Conservation (phyloP, 64 coral and sea anemone species). For the Trachythela sp. region DNA sequence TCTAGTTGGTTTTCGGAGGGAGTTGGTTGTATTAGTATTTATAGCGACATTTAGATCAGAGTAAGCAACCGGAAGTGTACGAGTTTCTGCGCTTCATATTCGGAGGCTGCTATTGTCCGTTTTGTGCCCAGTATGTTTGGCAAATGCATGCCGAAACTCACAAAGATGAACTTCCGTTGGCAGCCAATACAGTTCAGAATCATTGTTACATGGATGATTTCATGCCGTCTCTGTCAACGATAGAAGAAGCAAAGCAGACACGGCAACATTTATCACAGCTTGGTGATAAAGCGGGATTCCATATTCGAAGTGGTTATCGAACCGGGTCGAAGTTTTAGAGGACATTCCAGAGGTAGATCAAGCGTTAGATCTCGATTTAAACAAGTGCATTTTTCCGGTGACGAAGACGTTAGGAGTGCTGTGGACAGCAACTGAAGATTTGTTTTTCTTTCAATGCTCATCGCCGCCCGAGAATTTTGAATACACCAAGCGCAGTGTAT, state of each 20-base stretch:
- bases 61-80: no score
- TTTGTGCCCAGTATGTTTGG: neutral
- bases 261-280: neutral
- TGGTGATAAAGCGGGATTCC: neutral
- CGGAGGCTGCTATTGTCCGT: neutral
- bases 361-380: neutral
- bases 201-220: conserved; percentile 12
- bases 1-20: conserved; percentile 53
- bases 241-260: neutral
- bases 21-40: no score
- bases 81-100: no score
- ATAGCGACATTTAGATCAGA: no score
- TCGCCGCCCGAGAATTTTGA: neutral
- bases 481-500: neutral
- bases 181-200: neutral
- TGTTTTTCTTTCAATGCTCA: neutral
- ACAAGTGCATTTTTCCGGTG: no score
- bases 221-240: neutral
- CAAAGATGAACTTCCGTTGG: neutral
- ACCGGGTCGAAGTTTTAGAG: neutral
- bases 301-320: neutral
- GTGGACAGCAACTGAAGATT: neutral
- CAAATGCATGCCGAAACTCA: neutral
- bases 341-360: neutral
- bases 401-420: neutral